phyloP scores from a whole-genome alignment of 2,797 vertebrate species.

The Girardinus metallicus region DNA sequence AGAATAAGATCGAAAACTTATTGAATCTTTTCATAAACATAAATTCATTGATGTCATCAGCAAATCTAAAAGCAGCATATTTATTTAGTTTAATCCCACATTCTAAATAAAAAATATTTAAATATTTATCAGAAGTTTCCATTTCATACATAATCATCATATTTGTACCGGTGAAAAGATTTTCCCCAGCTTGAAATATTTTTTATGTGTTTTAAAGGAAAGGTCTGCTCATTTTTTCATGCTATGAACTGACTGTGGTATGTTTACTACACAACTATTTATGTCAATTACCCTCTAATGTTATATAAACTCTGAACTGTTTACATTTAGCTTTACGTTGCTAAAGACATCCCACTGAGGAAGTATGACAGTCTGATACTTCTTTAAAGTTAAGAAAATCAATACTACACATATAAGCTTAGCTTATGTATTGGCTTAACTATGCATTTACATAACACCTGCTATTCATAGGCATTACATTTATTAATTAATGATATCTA shows the following conservation, averaged over 20 bases:
- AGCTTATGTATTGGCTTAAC: not conserved
- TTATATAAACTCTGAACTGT: constrained; percentile 7
- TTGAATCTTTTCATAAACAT: not conserved
- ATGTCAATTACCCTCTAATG: not conserved
- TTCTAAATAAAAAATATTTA: not conserved
- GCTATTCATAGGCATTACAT: not conserved
- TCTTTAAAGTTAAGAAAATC: not conserved
- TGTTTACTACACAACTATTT: not conserved
- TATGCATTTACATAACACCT: not conserved
- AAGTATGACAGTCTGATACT: not conserved
- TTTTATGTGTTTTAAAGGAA: not conserved
- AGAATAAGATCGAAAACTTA: not conserved
- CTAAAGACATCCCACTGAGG: not conserved
- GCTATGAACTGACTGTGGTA: not conserved
- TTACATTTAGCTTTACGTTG: constrained; percentile 31
- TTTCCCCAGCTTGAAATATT: not conserved
- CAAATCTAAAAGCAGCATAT: not conserved
- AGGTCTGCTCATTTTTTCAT: not conserved
- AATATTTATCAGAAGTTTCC: not conserved
- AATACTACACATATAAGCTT: not conserved
- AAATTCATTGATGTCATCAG: not conserved
- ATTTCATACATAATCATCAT: not conserved
- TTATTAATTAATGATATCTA: not conserved
- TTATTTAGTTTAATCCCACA: not conserved
- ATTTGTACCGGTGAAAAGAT: not conserved